Conservation (phyloP, 2,888 invertebrate genomes). For the Tridacna crocea region DNA sequence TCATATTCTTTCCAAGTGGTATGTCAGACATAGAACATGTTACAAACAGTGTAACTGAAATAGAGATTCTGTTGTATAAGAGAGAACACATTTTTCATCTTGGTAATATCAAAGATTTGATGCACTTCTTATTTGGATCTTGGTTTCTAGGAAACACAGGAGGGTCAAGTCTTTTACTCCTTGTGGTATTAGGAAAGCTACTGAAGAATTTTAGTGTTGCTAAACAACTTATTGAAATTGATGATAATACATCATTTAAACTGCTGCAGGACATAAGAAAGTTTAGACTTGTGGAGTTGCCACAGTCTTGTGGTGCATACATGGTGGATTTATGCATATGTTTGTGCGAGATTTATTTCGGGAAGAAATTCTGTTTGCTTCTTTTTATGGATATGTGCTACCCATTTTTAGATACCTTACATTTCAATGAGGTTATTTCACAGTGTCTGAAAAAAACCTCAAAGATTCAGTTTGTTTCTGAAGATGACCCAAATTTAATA, state of each 20-base stretch:
- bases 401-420: constrained; percentile 3
- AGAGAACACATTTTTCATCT: neutral
- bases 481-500: neutral
- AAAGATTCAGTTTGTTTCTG: neutral
- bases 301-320: constrained; percentile 3
- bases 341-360: neutral
- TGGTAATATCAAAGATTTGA: neutral
- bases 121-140: neutral
- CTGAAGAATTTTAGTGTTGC: neutral
- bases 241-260: neutral
- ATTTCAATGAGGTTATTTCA: neutral
- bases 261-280: neutral
- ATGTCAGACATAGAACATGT: neutral
- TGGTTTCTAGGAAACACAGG: neutral
- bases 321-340: neutral
- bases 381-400: neutral
- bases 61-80: neutral
- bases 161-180: neutral
- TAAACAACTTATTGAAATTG: neutral
- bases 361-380: neutral
- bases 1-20: neutral
- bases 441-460: neutral
- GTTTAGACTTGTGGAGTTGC: neutral
- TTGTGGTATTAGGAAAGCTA: constrained; percentile 18
- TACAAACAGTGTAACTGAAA: neutral